These are phyloP conservation scores for Ceratina australensis DNA, from an alignment of 1,140 invertebrate genomes.

Conservation along the genomic window DNA sequence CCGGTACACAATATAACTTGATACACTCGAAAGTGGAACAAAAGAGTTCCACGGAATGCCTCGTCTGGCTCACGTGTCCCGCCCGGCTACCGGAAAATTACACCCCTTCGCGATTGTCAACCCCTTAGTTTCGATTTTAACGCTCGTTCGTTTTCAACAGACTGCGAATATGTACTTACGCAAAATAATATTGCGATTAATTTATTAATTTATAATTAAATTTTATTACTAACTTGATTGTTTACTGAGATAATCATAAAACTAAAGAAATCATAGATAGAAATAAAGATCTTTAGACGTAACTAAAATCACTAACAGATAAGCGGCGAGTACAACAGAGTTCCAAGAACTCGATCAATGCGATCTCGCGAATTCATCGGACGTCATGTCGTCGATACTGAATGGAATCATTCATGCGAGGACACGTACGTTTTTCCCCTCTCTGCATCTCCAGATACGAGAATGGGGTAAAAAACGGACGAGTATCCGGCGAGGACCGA, in stretches of 20 bases:
- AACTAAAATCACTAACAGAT: background rate
- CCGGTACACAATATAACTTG: conserved; percentile 67
- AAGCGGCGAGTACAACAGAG: background rate
- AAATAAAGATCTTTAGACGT: too few species aligned
- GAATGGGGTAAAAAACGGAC: conserved; percentile 40
- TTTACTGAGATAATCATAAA: too few species aligned
- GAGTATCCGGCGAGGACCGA: conserved; percentile 11
- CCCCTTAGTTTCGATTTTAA: too few species aligned
- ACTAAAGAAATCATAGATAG: too few species aligned
- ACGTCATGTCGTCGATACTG: conserved; percentile 42
- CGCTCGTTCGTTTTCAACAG: too few species aligned
- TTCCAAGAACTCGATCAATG: conserved; percentile 22
- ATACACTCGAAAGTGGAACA: conserved; percentile 72
- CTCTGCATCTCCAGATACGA: conserved; percentile 21
- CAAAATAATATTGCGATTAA: too few species aligned
- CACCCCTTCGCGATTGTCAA: too few species aligned
- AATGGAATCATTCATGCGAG: conserved; percentile 73
- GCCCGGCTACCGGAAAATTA: too few species aligned
- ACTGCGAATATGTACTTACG: too few species aligned
- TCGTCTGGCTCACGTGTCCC: too few species aligned
- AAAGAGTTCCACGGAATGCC: conserved; percentile 60
- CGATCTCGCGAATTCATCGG: conserved; percentile 40
- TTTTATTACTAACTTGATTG: too few species aligned
- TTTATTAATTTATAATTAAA: too few species aligned
- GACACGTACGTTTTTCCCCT: conserved; percentile 31